Conservation (phyloP, 2,113 vertebrate species). For the Campylorhamphus procurvoides region DNA sequence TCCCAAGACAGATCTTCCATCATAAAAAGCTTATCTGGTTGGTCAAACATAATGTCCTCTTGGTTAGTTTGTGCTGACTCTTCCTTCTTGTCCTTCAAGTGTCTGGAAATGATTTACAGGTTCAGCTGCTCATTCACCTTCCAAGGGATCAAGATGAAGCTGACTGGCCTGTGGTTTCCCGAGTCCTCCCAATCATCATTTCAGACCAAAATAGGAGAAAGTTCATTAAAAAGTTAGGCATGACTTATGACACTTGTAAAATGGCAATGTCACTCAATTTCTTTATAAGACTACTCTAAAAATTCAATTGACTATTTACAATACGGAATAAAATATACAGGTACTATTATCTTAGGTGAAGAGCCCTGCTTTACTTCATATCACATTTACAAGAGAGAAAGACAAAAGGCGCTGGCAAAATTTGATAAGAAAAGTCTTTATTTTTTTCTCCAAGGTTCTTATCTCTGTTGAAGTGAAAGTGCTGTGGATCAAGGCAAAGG, state of each 20-base stretch:
- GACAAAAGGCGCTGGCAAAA: not conserved
- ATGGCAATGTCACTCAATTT: not conserved
- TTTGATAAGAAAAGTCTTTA: fast-evolving
- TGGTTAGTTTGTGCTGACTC: not conserved
- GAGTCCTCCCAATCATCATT: not conserved
- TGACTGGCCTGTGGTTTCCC: not conserved
- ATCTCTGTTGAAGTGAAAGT: not conserved
- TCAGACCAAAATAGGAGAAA: not conserved
- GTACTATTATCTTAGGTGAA: not conserved
- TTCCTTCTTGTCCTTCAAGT: not conserved
- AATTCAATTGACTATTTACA: not conserved
- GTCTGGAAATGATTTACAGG: not conserved
- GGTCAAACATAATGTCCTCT: not conserved
- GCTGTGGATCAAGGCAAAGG: not conserved
- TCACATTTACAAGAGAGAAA: not conserved
- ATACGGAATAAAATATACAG: not conserved
- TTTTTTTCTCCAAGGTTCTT: not conserved
- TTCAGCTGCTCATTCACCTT: not conserved
- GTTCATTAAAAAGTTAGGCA: not conserved
- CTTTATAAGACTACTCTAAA: not conserved
- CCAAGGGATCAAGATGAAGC: not conserved
- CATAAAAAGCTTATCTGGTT: not conserved
- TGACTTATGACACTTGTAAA: not conserved
- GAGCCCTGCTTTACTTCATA: not conserved
- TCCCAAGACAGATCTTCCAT: not conserved